These are phyloP conservation scores for Sanderia malayensis DNA, from an alignment of 30 jellyfish, hydroid and myxozoan species.

Conservation along the genomic window DNA sequence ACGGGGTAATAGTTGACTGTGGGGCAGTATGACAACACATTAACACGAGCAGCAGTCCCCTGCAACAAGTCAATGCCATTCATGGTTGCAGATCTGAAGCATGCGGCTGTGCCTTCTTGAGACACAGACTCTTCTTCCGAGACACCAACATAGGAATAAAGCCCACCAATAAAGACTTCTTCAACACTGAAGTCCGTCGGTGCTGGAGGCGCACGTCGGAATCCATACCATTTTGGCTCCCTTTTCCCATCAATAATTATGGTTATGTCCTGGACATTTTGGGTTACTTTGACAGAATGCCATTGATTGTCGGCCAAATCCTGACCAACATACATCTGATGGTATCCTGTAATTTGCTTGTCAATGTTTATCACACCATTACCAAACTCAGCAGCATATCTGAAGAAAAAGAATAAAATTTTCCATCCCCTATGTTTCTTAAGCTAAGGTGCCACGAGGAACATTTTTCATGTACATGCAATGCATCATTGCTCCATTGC, in stretches of 20 bases:
- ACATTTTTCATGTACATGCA: too few relatives aligned
- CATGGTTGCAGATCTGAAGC: slow-evolving; percentile 72
- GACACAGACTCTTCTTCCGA: slow-evolving; percentile 66
- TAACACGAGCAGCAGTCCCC: slow-evolving; percentile 14
- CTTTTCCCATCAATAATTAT: slow-evolving; percentile 76
- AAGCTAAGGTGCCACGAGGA: too few relatives aligned
- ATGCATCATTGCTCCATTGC: too few relatives aligned
- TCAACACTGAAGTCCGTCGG: slow-evolving; percentile 79
- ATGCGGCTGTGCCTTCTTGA: slow-evolving; percentile 72
- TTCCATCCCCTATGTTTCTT: too few relatives aligned
- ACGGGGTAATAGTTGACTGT: slow-evolving; percentile 74
- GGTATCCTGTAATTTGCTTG: slow-evolving; percentile 89
- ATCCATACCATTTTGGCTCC: slow-evolving; percentile 67
- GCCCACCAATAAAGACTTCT: slow-evolving; percentile 80
- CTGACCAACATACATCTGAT: slow-evolving; percentile 84
- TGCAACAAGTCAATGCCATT: slow-evolving; percentile 50
- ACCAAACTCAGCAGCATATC: slow-evolving; percentile 98
- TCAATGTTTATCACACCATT: slow-evolving; percentile 73
- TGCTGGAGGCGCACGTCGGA: slow-evolving; percentile 91
- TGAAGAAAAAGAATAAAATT: too few relatives aligned
- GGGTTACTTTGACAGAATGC: slow-evolving; percentile 88
- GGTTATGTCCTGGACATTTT: slow-evolving; percentile 77
- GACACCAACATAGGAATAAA: slow-evolving; percentile 63
- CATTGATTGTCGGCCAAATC: slow-evolving; percentile 97
- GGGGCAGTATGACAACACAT: slow-evolving; percentile 48